phyloP scores from a whole-genome alignment of 2,113 vertebrate genomes.

The Perca fluviatilis region DNA sequence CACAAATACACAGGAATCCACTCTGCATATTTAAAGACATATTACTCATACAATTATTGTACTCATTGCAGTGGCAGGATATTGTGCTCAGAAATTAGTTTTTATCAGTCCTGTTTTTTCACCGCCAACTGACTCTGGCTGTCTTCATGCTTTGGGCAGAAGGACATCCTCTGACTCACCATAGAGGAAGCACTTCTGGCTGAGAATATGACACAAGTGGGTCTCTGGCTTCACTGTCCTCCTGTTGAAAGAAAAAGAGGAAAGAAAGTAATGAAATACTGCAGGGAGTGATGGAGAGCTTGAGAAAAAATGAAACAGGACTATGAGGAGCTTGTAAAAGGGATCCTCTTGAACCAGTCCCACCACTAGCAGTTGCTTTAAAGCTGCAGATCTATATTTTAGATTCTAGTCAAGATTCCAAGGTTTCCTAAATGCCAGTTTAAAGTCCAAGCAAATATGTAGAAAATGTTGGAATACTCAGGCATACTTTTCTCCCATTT shows the following conservation, averaged over 20 bases:
- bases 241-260: background rate
- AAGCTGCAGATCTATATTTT: background rate
- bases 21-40: background rate
- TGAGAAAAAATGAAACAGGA: background rate
- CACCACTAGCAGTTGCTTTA: background rate
- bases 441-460: background rate
- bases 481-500: background rate
- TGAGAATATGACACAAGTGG: background rate
- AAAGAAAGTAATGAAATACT: background rate
- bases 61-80: background rate
- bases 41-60: background rate
- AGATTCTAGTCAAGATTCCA: background rate
- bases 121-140: background rate
- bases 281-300: background rate
- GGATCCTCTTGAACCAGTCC: background rate
- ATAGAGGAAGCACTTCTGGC: background rate
- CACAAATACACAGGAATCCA: background rate
- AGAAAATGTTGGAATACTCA: background rate
- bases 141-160: background rate
- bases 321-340: constrained; percentile 3
- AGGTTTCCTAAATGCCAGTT: background rate
- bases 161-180: constrained; percentile 1
- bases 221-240: background rate
- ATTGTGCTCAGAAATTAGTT: too few relatives aligned
- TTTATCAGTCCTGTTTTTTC: background rate